Evolutionary conservation across 2,797 vertebrate genomes (phyloP).

Genomic region (Catharus ustulatus): DNA sequence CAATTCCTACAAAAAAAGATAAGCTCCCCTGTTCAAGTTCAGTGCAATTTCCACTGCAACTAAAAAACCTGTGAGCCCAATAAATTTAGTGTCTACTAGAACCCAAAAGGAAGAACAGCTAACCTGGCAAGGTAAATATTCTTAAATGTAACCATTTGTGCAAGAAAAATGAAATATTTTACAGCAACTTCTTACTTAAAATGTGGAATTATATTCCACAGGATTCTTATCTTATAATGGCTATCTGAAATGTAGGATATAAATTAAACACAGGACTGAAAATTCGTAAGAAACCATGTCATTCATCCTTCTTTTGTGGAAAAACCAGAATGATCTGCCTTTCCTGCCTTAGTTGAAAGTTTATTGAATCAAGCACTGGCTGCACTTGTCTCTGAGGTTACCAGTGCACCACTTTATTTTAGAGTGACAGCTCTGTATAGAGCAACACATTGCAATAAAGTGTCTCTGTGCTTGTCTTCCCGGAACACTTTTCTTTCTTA

Average conservation of each 20-base stretch:
- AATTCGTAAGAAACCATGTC: fast-evolving
- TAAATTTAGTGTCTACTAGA: background rate
- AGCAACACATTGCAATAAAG: background rate
- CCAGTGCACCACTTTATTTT: background rate
- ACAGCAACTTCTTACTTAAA: background rate
- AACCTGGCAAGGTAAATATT: background rate
- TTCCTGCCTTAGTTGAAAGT: background rate
- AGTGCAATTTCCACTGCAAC: background rate
- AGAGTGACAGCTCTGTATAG: background rate
- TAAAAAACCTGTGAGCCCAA: background rate
- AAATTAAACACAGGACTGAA: background rate
- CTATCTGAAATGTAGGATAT: background rate
- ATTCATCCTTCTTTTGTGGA: background rate
- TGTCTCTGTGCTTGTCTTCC: background rate
- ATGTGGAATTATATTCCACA: background rate
- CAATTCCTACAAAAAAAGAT: background rate
- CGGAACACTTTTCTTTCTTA: background rate
- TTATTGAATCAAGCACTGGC: background rate
- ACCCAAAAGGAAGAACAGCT: background rate
- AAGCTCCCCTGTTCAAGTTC: background rate
- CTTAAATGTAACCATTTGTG: background rate
- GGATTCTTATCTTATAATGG: background rate
- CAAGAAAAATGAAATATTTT: background rate
- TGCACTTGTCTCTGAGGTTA: slow-evolving; percentile 3
- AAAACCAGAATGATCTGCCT: background rate